Percentiles rank a stretch among this genome's conserved stretches.
phyloP scores from a whole-genome alignment of 2,888 invertebrate genomes.

The Sipha maydis region DNA sequence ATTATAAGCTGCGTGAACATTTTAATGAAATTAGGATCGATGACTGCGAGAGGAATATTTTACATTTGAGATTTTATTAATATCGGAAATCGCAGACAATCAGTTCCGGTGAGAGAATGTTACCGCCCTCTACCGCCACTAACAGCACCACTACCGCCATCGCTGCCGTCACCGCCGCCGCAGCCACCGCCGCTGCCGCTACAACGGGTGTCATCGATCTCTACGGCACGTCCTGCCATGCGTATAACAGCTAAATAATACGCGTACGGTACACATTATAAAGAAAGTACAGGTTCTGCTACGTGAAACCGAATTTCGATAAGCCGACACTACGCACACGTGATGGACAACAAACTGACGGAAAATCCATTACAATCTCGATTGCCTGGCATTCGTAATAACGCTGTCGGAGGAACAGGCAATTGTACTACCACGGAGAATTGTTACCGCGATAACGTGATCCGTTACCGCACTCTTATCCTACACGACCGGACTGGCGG shows the following conservation, averaged over 20 bases:
- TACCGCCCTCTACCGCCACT: constrained; percentile 29
- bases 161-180: neutral
- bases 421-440: no score
- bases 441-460: neutral
- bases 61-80: neutral
- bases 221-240: constrained; percentile 56
- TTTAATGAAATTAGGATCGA: constrained; percentile 19
- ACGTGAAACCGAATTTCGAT: constrained; percentile 17
- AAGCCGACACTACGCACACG: neutral
- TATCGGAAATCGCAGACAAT: constrained; percentile 55
- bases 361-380: neutral
- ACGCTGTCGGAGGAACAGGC: neutral
- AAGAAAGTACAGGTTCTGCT: neutral
- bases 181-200: neutral
- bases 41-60: neutral
- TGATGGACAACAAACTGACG: neutral
- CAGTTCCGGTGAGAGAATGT: constrained; percentile 38
- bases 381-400: neutral
- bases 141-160: constrained; percentile 1
- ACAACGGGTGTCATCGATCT: constrained; percentile 62
- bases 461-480: neutral
- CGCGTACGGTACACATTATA: neutral
- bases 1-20: neutral
- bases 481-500: neutral
- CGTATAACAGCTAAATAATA: constrained; percentile 47